These are phyloP conservation scores for Melipona quadrifasciata DNA, from an alignment of 1,140 invertebrate genomes.

Conservation along the genomic window DNA sequence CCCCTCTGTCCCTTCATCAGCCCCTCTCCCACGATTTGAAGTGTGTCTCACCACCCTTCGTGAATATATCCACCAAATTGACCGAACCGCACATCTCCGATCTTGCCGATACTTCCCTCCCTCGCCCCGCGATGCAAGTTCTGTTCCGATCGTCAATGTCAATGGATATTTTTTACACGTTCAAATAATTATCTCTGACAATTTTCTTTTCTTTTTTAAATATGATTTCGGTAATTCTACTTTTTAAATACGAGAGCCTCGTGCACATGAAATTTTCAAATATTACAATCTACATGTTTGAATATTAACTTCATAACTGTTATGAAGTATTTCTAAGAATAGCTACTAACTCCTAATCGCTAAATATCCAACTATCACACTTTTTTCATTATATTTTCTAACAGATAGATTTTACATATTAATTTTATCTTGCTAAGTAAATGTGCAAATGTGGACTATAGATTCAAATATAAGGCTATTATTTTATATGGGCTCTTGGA, in stretches of 20 bases:
- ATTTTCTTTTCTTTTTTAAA: background rate
- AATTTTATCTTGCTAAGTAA: background rate
- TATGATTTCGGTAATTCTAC: too few relatives aligned
- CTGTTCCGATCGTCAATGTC: slow-evolving; percentile 35
- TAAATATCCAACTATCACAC: background rate
- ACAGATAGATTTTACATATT: background rate
- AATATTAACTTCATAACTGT: background rate
- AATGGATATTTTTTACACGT: slow-evolving; percentile 4
- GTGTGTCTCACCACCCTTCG: slow-evolving; percentile 53
- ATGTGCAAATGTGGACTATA: background rate
- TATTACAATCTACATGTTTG: background rate
- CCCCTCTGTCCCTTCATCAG: slow-evolving; percentile 31
- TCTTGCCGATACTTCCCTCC: slow-evolving; percentile 22
- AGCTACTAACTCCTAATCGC: background rate
- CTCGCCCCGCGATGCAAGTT: background rate
- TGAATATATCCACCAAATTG: slow-evolving; percentile 59
- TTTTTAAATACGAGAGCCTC: too few relatives aligned
- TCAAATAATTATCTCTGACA: slow-evolving; percentile 16
- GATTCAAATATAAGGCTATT: background rate
- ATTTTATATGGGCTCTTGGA: background rate
- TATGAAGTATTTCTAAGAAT: too few relatives aligned
- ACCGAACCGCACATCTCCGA: slow-evolving; percentile 44
- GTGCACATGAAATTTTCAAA: background rate
- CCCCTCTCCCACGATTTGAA: background rate
- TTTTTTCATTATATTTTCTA: background rate